Percentiles rank a stretch among this genome's conserved stretches.
phyloP scores from a whole-genome alignment of 1,140 invertebrate genomes.

The Polypedilum vanderplanki region DNA sequence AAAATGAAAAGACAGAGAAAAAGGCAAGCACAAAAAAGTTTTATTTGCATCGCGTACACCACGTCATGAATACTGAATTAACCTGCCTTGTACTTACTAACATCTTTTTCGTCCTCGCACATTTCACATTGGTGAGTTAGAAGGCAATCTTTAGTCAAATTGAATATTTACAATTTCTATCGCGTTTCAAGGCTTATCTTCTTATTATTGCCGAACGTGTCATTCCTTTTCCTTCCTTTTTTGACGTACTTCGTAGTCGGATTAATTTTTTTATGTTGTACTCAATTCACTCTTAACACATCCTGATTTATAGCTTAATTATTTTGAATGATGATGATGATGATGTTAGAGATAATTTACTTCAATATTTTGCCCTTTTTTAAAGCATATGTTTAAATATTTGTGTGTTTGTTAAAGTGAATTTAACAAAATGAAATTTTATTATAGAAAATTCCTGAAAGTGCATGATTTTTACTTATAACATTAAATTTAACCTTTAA shows the following conservation, averaged over 20 bases:
- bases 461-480: too few species aligned
- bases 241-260: not conserved
- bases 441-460: too few species aligned
- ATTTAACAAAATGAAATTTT: too few species aligned
- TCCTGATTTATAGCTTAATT: constrained; percentile 6
- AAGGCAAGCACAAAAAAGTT: not conserved
- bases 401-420: too few species aligned
- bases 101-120: not conserved
- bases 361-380: not conserved
- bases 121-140: not conserved
- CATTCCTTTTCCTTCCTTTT: not conserved
- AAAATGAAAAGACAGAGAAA: not conserved
- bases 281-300: not conserved
- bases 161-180: constrained; percentile 19
- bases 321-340: not conserved
- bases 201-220: not conserved
- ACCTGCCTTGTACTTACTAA: not conserved
- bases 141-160: constrained; percentile 6
- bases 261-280: not conserved
- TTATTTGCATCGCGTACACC: constrained; percentile 6
- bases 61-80: constrained; percentile 15
- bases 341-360: not conserved
- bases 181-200: constrained; percentile 10
- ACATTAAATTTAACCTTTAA: too few species aligned
- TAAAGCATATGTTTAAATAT: not conserved